Conservation (phyloP, 2,113 vertebrate genomes). For the Saguinus midas region DNA sequence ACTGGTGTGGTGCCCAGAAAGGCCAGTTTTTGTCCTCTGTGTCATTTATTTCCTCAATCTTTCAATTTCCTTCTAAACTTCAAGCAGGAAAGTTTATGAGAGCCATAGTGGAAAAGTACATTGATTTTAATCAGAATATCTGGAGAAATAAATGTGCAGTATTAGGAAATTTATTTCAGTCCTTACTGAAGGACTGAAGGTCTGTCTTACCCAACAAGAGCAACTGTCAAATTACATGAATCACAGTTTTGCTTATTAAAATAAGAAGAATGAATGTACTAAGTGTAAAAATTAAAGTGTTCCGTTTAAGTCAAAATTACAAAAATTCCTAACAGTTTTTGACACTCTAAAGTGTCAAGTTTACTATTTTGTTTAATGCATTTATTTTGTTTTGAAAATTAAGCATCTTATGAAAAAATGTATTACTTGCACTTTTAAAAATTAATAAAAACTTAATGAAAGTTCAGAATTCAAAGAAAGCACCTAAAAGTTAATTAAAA, state of each 20-base stretch:
- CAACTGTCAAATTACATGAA: not conserved
- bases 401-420: no score
- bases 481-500: not conserved
- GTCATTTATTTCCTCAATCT: not conserved
- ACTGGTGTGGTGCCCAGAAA: not conserved
- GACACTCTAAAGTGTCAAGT: not conserved
- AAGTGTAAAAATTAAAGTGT: not conserved
- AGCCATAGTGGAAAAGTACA: not conserved
- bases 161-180: not conserved
- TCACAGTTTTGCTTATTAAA: not conserved
- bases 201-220: not conserved
- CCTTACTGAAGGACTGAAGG: not conserved
- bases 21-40: accelerated
- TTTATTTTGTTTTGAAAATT: not conserved
- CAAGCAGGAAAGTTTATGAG: not conserved
- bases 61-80: not conserved
- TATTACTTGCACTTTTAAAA: no score
- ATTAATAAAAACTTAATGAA: no score
- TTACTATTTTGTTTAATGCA: not conserved
- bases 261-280: not conserved
- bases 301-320: not conserved
- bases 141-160: not conserved
- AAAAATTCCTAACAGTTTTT: no score
- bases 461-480: no score
- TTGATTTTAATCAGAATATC: not conserved